These are phyloP conservation scores for Serinus canaria DNA, from an alignment of 2,113 vertebrate species.

Conservation along the genomic window DNA sequence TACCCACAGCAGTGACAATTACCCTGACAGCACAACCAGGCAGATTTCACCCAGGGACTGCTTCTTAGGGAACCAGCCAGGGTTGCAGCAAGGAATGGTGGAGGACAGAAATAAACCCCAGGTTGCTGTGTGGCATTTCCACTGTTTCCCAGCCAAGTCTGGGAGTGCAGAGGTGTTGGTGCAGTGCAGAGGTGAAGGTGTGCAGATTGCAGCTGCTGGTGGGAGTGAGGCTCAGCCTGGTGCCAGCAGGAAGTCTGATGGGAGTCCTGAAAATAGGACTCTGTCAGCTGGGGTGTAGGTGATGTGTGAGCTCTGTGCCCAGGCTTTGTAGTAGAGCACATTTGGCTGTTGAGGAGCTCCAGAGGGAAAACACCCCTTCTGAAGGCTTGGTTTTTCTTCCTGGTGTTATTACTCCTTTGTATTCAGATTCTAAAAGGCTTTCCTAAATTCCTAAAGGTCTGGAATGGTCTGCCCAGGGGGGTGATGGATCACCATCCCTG, in stretches of 20 bases:
- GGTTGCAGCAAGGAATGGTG: neutral
- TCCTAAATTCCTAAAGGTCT: neutral
- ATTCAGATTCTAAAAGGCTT: neutral
- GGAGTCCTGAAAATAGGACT: neutral
- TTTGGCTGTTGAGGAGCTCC: neutral
- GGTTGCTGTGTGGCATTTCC: neutral
- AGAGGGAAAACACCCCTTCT: neutral
- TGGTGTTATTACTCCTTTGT: neutral
- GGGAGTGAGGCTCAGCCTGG: neutral
- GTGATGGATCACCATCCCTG: too few species aligned
- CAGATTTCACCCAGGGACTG: slow-evolving; percentile 16
- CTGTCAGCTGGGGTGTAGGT: neutral
- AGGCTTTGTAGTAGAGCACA: neutral
- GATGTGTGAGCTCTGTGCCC: neutral
- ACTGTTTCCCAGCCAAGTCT: neutral
- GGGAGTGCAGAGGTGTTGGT: neutral
- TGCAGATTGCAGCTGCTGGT: neutral
- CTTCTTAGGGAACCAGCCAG: slow-evolving; percentile 53
- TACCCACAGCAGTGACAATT: slow-evolving; percentile 55
- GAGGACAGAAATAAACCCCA: neutral
- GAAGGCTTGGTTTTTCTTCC: neutral
- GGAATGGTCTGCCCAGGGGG: too few species aligned
- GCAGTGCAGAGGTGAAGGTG: neutral
- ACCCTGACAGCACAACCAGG: slow-evolving; percentile 59
- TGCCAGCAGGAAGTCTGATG: neutral